Evolutionary conservation across 2,797 vertebrate genomes (phyloP), one percentile per base, ranked within the genome.

Genomic region (Vespertilio murinus): DNA sequence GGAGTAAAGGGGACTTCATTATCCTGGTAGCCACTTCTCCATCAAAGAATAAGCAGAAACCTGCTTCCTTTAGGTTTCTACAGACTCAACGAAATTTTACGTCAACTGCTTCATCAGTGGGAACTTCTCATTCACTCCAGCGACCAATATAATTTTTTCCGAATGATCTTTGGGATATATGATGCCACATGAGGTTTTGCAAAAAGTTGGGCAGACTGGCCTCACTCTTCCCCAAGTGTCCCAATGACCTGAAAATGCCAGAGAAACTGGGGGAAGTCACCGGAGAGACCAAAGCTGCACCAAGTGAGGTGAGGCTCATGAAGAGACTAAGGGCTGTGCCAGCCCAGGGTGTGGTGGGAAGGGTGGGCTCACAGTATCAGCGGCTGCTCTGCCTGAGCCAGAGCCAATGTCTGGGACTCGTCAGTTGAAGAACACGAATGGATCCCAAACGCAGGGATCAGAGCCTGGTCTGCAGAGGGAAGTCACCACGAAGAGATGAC

Each of bases 351-450:
- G 13, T 0, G 18, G n/a, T 1, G 3, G 47, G 23, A 22, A 38
- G 18, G 56, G 33, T 1, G n/a, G 73, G 45, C 8, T 35, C 42
- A 14, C 12, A 7, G 30, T 33, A 40, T 20, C 20, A 4, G 69
- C 23, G 0, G 4, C 7, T 11, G 42, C 11, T 8, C 33, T 5
- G 6, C 8, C 1, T 6, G 22, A 11, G 49, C 38, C 18, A 45
- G 25, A 33, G 33, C 65, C 1, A 17, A 17, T 0, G 30, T 59
- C 83, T 13, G 16, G 71, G 40, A n/a, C 47, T 33, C 12, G 33
- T 74, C 47, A 20, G 13, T 0, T 0, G 4, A 56, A 47, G 73
- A 17, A 22, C 20, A 38, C 6, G 0, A 3, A 0, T 0, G 9
- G 42, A 73, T 42, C 42, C 74, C 64, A 2, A 2, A 1, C 6